Conservation (phyloP, 2,797 vertebrate genomes). For the Hydrophis major region DNA sequence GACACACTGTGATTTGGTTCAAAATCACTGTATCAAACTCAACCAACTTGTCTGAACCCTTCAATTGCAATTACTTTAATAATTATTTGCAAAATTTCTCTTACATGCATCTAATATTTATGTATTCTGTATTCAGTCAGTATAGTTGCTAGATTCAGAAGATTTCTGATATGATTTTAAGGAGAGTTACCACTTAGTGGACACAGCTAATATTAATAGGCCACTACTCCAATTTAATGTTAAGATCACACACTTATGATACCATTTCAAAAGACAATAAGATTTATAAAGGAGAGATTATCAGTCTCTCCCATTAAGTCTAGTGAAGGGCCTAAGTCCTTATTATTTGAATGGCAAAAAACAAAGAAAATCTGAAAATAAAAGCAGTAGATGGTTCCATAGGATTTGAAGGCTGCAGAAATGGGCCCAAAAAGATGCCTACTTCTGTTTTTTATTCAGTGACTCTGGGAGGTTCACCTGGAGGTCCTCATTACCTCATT, state of each 20-base stretch:
- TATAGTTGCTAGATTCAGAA: background rate
- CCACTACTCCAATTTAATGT: background rate
- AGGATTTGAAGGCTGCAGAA: background rate
- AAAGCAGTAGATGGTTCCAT: background rate
- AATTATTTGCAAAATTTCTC: background rate
- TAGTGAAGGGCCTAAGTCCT: background rate
- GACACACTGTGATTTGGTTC: background rate
- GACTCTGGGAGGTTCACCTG: background rate
- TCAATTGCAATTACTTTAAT: background rate
- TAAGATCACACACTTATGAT: background rate
- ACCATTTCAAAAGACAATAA: background rate
- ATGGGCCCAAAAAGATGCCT: background rate
- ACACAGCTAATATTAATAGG: background rate
- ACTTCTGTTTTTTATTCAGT: background rate
- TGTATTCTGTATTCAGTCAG: background rate
- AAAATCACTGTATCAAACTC: background rate
- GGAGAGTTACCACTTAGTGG: background rate
- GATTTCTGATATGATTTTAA: background rate
- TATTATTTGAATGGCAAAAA: background rate
- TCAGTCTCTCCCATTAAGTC: background rate
- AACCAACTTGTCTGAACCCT: background rate
- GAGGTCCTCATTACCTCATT: background rate
- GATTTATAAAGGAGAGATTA: background rate
- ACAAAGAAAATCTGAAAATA: background rate
- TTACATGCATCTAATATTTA: background rate